Conservation (phyloP, 2,797 vertebrate genomes). For the Sternotherus odoratus region DNA sequence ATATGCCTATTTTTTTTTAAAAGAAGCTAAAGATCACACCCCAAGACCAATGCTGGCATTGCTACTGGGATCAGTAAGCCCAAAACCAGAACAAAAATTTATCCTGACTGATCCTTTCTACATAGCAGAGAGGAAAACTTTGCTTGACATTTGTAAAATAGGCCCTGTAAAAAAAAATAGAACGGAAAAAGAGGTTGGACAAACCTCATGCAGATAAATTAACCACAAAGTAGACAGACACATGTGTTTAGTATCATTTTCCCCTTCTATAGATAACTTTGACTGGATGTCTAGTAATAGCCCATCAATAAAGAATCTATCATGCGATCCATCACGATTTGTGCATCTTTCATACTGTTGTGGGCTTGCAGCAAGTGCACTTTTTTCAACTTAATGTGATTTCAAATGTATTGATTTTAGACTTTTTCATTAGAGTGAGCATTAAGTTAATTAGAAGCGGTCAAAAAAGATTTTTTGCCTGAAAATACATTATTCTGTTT, state of each 20-base stretch:
- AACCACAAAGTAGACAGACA: neutral
- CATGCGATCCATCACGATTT: neutral
- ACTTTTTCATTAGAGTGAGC: neutral
- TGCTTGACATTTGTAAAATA: neutral
- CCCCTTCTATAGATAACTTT: neutral
- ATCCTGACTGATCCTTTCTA: neutral
- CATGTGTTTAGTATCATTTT: neutral
- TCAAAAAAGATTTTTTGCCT: neutral
- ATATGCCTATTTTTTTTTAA: accelerated
- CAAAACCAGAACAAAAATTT: neutral
- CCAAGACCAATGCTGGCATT: neutral
- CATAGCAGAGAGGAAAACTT: neutral
- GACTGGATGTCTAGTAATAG: neutral
- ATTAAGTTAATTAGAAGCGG: neutral
- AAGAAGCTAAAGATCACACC: neutral
- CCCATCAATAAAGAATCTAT: accelerated
- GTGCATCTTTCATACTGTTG: neutral
- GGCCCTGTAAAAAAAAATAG: neutral
- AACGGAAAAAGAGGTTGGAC: neutral
- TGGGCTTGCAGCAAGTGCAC: neutral
- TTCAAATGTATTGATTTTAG: neutral
- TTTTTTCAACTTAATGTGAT: neutral
- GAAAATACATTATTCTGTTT: neutral
- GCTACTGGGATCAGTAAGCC: neutral
- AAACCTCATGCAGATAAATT: neutral